These are phyloP conservation scores for Peromyscus attwateri DNA, from an alignment of 2,797 vertebrate species.

Conservation along the genomic window DNA sequence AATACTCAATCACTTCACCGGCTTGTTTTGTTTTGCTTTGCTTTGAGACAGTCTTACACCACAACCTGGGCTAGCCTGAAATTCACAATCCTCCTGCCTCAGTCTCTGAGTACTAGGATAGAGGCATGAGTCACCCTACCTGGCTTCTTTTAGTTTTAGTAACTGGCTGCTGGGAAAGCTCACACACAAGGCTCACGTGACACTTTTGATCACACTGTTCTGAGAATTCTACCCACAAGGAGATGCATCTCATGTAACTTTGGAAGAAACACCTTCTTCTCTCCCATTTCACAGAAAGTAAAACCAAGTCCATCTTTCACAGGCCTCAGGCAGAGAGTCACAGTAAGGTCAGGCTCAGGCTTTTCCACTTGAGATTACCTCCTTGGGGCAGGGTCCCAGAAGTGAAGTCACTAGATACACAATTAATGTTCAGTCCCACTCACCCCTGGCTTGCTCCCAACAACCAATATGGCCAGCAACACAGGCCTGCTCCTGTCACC, in stretches of 20 bases:
- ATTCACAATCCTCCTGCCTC: neutral
- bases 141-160: neutral
- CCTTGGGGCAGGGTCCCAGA: neutral
- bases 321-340: neutral
- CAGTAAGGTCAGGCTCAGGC: neutral
- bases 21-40: neutral
- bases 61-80: neutral
- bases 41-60: neutral
- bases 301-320: slow-evolving; percentile 2
- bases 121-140: too few species aligned
- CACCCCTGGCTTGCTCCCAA: neutral
- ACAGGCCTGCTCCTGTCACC: neutral
- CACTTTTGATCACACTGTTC: neutral
- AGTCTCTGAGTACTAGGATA: neutral
- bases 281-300: slow-evolving; percentile 7
- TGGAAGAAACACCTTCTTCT: neutral
- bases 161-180: neutral
- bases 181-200: rapidly evolving
- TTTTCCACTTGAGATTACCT: neutral
- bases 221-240: too few species aligned
- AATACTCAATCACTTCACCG: neutral
- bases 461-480: neutral
- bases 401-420: neutral
- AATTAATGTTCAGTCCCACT: neutral
- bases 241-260: too few species aligned